Conservation (phyloP, 2,797 vertebrate species). For the Etheostoma nigrum region DNA sequence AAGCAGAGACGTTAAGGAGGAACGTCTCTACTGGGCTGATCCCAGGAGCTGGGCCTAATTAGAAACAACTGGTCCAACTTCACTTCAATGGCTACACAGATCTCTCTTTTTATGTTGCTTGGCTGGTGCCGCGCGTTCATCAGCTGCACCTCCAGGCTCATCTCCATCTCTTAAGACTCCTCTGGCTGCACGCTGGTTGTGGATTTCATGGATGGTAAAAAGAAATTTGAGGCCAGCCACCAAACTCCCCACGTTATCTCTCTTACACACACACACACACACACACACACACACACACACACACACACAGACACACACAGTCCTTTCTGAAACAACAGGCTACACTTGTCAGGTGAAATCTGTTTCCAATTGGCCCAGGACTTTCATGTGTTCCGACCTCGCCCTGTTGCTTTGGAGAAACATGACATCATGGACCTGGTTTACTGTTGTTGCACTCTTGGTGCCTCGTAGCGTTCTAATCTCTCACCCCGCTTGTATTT, state of each 20-base stretch:
- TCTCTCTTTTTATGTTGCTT: slow-evolving; percentile 84
- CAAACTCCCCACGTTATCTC: slow-evolving; percentile 57
- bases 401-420: slow-evolving; percentile 72
- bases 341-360: slow-evolving; percentile 79
- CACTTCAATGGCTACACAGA: slow-evolving; percentile 79
- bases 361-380: slow-evolving; percentile 80
- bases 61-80: slow-evolving; percentile 86
- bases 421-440: slow-evolving; percentile 81
- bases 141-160: slow-evolving; percentile 81
- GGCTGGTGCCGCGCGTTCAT: slow-evolving; percentile 79
- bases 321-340: slow-evolving; percentile 72
- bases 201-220: slow-evolving; percentile 77
- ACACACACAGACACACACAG: background rate
- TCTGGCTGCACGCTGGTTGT: slow-evolving; percentile 62
- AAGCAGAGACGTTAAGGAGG: slow-evolving; percentile 85
- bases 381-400: slow-evolving; percentile 78
- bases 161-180: slow-evolving; percentile 78
- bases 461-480: slow-evolving; percentile 65
- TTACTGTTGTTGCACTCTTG: slow-evolving; percentile 67
- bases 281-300: background rate
- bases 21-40: slow-evolving; percentile 84
- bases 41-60: slow-evolving; percentile 85
- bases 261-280: slow-evolving; percentile 13
- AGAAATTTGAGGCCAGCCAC: slow-evolving; percentile 67
- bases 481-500: slow-evolving; percentile 64